These are phyloP conservation scores for Pteronotus mesoamericanus DNA, from an alignment of 2,797 vertebrate species.

Conservation along the genomic window DNA sequence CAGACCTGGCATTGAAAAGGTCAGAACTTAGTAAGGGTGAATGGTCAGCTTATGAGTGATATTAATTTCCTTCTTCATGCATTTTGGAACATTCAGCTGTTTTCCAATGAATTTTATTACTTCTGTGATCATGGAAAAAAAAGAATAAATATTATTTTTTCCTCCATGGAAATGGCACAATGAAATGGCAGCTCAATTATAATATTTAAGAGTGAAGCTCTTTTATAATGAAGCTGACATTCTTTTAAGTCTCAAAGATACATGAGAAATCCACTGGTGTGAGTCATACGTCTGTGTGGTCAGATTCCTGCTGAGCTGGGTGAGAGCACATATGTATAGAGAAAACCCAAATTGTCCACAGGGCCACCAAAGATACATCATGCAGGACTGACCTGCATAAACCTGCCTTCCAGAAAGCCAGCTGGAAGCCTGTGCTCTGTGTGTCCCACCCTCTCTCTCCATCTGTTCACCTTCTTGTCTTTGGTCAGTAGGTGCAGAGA, in stretches of 20 bases:
- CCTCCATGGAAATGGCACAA: background rate
- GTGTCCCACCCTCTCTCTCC: background rate
- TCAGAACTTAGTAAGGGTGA: background rate
- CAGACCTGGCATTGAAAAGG: background rate
- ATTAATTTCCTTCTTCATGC: background rate
- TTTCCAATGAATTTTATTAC: background rate
- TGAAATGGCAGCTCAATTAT: background rate
- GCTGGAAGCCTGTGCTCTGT: background rate
- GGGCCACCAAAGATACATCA: background rate
- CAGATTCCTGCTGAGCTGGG: background rate
- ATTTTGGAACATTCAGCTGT: background rate
- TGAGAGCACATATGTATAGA: background rate
- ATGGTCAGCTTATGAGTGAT: background rate
- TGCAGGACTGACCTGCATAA: background rate
- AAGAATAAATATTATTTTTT: background rate
- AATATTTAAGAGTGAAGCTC: background rate
- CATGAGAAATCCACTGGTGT: background rate
- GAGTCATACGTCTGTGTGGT: background rate
- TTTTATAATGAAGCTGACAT: background rate
- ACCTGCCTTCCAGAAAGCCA: background rate
- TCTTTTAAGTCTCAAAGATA: background rate
- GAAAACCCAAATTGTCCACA: background rate
- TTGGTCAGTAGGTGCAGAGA: background rate
- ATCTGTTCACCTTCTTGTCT: background rate
- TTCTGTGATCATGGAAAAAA: background rate